Evolutionary conservation across 2,888 invertebrate genomes (phyloP).

Genomic region (Sepioteuthis lessoniana): DNA sequence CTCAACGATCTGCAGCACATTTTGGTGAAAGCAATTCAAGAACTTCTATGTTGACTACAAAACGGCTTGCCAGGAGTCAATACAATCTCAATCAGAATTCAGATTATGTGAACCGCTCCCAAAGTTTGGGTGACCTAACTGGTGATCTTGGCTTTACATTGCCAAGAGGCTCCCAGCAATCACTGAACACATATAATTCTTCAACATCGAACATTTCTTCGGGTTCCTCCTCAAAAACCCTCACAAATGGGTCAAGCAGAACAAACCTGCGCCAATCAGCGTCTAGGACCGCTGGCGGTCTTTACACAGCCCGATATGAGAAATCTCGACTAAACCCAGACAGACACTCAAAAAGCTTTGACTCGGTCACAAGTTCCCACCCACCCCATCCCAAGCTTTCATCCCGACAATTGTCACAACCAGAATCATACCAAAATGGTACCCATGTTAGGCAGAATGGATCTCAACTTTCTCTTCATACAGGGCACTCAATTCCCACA

Average conservation of each 20-base stretch:
- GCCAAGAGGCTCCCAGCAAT: conserved; percentile 6
- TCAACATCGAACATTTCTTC: conserved; percentile 40
- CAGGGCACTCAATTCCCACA: neutral
- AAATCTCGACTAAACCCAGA: conserved; percentile 24
- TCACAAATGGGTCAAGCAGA: neutral
- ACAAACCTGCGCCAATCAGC: neutral
- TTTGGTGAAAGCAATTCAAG: neutral
- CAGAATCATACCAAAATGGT: neutral
- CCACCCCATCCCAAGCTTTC: neutral
- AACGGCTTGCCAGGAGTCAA: conserved; percentile 41
- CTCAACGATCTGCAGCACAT: neutral
- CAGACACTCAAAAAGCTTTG: conserved; percentile 37
- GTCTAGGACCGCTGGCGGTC: conserved; percentile 36
- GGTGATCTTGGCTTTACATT: neutral
- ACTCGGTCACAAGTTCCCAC: conserved; percentile 34
- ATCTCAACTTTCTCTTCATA: neutral
- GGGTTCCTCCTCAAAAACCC: neutral
- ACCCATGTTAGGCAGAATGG: neutral
- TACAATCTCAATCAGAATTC: conserved; percentile 41
- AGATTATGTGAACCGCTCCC: conserved; percentile 34
- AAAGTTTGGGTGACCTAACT: conserved; percentile 43
- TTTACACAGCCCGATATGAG: conserved; percentile 34
- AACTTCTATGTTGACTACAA: neutral
- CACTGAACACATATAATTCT: neutral
- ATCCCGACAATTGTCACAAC: neutral